Conservation (phyloP, 2,888 invertebrate genomes). For the Automeris io region DNA sequence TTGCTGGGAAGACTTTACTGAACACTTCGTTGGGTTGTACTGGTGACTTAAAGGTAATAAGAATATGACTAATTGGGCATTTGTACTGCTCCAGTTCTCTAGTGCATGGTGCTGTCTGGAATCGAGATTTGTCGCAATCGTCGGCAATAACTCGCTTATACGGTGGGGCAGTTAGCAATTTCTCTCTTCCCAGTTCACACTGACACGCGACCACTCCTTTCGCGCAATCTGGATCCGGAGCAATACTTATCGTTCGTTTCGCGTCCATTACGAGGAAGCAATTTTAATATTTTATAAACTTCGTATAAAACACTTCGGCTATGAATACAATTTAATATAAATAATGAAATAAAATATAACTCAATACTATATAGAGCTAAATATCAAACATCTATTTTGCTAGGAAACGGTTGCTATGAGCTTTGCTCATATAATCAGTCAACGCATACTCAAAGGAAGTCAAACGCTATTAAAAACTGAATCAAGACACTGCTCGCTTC, state of each 20-base stretch:
- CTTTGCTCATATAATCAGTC: not conserved
- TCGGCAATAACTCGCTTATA: conserved; percentile 36
- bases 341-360: not conserved
- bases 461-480: too few species aligned
- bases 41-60: conserved; percentile 60
- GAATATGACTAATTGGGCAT: conserved; percentile 59
- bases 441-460: too few species aligned
- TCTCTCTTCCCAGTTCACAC: conserved; percentile 65
- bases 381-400: conserved; percentile 29
- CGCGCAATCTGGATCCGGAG: conserved; percentile 36
- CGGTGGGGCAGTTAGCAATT: conserved; percentile 61
- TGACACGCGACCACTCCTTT: conserved; percentile 50
- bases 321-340: not conserved
- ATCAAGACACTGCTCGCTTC: too few species aligned
- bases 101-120: conserved; percentile 52
- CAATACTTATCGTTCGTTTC: conserved; percentile 36
- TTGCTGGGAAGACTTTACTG: conserved; percentile 64
- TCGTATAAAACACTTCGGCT: not conserved
- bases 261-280: conserved; percentile 26
- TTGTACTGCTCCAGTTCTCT: conserved; percentile 50
- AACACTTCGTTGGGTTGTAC: conserved; percentile 52
- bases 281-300: not conserved
- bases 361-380: not conserved
- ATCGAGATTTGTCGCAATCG: conserved; percentile 42
- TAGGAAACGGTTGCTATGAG: conserved; percentile 39